Conservation (phyloP, 2,797 vertebrate genomes). For the Onychomys leucogaster region DNA sequence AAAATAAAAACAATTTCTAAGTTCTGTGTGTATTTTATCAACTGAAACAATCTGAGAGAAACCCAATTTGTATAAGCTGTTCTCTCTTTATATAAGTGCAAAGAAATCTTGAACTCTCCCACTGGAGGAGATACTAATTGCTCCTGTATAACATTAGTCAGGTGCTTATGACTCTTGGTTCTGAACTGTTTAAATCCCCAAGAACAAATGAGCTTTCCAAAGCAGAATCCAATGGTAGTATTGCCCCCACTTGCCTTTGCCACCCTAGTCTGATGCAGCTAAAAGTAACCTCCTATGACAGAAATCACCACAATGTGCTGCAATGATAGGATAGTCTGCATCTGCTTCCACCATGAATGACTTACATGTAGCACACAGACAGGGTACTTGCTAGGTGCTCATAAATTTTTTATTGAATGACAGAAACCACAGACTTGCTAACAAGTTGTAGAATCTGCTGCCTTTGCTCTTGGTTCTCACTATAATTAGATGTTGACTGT, state of each 20-base stretch:
- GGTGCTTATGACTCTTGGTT: background rate
- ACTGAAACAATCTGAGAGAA: conserved; percentile 20
- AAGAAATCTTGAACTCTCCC: background rate
- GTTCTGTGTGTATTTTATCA: background rate
- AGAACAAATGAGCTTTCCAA: conserved; percentile 6
- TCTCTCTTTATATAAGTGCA: conserved; percentile 13
- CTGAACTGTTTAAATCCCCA: conserved; percentile 4
- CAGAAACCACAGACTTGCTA: background rate
- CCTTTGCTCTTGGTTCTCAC: background rate
- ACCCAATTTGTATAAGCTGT: background rate
- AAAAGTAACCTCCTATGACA: background rate
- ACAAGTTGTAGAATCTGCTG: background rate
- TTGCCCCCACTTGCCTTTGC: background rate
- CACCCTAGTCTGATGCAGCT: background rate
- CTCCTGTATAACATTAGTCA: conserved; percentile 30
- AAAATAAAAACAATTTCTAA: background rate
- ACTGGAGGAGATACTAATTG: background rate
- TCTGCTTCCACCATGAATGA: background rate
- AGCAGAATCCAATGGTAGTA: background rate
- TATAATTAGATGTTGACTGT: background rate
- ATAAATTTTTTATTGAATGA: conserved; percentile 4
- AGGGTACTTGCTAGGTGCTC: background rate
- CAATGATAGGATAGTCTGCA: fast-evolving
- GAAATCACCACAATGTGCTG: background rate
- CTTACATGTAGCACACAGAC: background rate